These are phyloP conservation scores for Dipodomys stephensi DNA, from an alignment of 2,113 vertebrate genomes.

Conservation along the genomic window DNA sequence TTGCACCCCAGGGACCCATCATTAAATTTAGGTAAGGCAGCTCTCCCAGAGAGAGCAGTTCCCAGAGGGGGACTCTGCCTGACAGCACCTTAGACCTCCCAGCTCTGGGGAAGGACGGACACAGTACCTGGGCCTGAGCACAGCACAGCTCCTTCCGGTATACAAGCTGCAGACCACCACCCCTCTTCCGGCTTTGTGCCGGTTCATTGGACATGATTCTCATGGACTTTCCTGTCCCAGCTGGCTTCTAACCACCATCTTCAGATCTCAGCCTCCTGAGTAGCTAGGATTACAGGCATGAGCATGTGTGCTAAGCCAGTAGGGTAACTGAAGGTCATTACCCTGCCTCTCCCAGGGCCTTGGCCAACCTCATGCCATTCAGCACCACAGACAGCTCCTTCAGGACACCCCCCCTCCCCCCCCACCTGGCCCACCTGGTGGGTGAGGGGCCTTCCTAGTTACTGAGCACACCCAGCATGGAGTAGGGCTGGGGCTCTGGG, in stretches of 20 bases:
- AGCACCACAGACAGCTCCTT: conserved; percentile 68
- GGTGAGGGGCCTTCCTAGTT: not conserved
- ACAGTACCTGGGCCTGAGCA: not conserved
- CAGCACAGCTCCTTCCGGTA: not conserved
- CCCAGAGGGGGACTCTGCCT: not conserved
- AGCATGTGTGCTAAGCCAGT: too few relatives aligned
- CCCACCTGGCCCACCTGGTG: not conserved
- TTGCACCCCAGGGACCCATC: not conserved
- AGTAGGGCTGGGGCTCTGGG: not conserved
- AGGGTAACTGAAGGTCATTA: too few relatives aligned
- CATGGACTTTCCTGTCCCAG: too few relatives aligned
- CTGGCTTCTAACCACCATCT: too few relatives aligned
- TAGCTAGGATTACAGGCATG: too few relatives aligned
- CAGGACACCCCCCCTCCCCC: accelerated
- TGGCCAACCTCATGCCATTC: not conserved
- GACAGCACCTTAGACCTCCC: not conserved
- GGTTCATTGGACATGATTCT: too few relatives aligned
- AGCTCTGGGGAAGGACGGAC: not conserved
- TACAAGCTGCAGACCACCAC: not conserved
- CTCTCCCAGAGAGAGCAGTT: not conserved
- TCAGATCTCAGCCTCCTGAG: not conserved
- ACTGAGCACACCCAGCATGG: too few relatives aligned
- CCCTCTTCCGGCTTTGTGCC: too few relatives aligned
- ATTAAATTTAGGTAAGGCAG: not conserved
- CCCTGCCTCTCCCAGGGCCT: not conserved